These are phyloP conservation scores for Caenorhabditis latens DNA, from an alignment of 1,140 invertebrate species.

Conservation along the genomic window DNA sequence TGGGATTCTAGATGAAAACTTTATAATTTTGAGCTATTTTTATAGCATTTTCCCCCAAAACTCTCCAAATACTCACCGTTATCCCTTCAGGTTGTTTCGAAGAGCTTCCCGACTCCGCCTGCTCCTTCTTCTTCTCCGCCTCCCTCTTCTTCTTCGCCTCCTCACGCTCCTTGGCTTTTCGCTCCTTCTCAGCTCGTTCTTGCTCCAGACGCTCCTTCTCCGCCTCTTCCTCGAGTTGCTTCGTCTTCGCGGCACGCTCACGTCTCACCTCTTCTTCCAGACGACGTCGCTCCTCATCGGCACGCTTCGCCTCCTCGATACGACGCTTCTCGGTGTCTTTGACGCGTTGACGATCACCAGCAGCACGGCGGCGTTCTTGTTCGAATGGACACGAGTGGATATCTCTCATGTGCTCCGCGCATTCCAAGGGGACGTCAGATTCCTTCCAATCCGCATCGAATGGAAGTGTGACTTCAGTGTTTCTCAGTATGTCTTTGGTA, in stretches of 20 bases:
- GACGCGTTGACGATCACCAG: background rate
- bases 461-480: conserved; percentile 20
- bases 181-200: background rate
- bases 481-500: background rate
- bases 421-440: background rate
- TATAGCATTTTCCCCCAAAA: no score
- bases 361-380: background rate
- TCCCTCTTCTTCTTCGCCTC: background rate
- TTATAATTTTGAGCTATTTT: no score
- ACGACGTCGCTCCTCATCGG: conserved; percentile 28
- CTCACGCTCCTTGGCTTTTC: background rate
- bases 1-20: no score
- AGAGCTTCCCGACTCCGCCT: background rate
- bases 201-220: background rate
- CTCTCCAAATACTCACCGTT: no score
- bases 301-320: background rate
- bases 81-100: background rate
- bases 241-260: background rate
- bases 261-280: conserved; percentile 18
- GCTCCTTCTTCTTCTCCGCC: background rate
- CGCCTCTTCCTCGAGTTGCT: conserved; percentile 26
- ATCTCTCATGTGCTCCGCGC: conserved; percentile 5
- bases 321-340: background rate
- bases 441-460: conserved; percentile 17
- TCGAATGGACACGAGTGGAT: conserved; percentile 2